Percentiles rank a stretch among this genome's conserved stretches.
Evolutionary conservation across 2,797 vertebrate genomes (phyloP).

Genomic region (Selene dorsalis): DNA sequence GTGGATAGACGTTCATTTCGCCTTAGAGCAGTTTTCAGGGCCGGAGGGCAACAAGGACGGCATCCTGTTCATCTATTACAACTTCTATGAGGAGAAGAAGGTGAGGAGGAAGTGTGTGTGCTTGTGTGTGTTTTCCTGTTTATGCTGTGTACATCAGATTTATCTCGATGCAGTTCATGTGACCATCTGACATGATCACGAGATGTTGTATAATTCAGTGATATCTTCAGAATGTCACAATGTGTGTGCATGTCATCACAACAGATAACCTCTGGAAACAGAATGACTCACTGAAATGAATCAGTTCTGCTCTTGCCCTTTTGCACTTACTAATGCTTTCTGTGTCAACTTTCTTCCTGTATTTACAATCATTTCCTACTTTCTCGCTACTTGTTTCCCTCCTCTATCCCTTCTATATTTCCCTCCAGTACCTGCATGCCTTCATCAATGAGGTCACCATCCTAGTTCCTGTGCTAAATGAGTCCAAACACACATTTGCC

Average conservation of each 20-base stretch:
- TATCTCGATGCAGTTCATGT: neutral
- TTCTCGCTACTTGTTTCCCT: neutral
- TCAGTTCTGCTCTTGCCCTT: neutral
- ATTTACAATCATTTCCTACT: neutral
- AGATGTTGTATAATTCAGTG: neutral
- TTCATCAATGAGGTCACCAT: constrained; percentile 97
- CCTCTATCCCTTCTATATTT: neutral
- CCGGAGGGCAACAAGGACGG: constrained; percentile 92
- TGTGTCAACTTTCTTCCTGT: neutral
- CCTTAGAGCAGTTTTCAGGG: constrained; percentile 95
- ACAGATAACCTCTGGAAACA: neutral
- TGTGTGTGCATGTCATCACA: neutral
- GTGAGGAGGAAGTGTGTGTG: constrained; percentile 69
- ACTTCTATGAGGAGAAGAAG: constrained; percentile 95
- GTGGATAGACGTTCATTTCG: constrained; percentile 94
- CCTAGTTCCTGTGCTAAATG: constrained; percentile 92
- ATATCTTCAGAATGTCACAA: neutral
- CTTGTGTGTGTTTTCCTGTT: neutral
- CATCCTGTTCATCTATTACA: constrained; percentile 97
- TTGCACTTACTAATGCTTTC: neutral
- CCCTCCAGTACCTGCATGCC: constrained; percentile 91
- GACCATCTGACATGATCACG: neutral
- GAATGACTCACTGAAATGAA: constrained; percentile 5
- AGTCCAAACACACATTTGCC: constrained; percentile 94
- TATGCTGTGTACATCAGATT: neutral